Base-by-base conservation (phyloP, 2,113 vertebrate species). In the Pseudopodoces humilis region DNA sequence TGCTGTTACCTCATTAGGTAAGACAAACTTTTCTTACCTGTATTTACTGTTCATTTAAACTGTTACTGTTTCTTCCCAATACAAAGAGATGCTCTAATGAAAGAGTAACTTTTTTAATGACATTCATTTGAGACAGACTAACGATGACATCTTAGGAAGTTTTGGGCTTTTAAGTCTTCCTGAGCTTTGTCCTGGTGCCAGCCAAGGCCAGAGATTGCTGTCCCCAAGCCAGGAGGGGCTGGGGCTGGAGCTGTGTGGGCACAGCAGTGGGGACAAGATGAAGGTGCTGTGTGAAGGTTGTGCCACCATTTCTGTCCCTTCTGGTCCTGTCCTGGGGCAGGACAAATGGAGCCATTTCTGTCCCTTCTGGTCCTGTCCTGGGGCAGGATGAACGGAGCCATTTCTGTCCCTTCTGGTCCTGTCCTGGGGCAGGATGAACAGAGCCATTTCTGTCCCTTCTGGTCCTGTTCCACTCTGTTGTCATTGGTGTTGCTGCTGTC, bases 1-100 rank as follows among this genome's bases (percentile, higher is more conserved):
- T 14, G 97, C 98, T 27, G 97, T 98, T 78, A 97, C 98, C 24
- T 98, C 98, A 50, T 88, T 98, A 95, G 98, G 98, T 98, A 89
- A 95, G 75, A 46, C 1, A 1, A 33, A 11, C 64, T 76, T 90
- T 72, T 82, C 37, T 67, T 76, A 37, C 58, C 93, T 87, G 22
- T 70, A 22, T 86, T 91, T 92, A 24, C 47, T 92, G 24, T 65
- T 92, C 28, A 53, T 90, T 69, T 72, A n/a, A 76, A 82, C 50
- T 84, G 30, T 63, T 86, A 39, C 39, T 74, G 55, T 64, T 80
- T 83, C 43, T 88, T 92, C 18, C 21, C 21, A 5, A 5, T 2
- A 9, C 20, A 5, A 55, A 75, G 41, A 55, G 19, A 31, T 52
- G 25, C 64, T 92, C 60, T 62, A 80, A 25, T 25, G 28, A 55